A percentile compares a stretch with the other conserved stretches of the same genome.
Conservation (phyloP, 2,113 vertebrate genomes). For the Mellivora capensis region DNA sequence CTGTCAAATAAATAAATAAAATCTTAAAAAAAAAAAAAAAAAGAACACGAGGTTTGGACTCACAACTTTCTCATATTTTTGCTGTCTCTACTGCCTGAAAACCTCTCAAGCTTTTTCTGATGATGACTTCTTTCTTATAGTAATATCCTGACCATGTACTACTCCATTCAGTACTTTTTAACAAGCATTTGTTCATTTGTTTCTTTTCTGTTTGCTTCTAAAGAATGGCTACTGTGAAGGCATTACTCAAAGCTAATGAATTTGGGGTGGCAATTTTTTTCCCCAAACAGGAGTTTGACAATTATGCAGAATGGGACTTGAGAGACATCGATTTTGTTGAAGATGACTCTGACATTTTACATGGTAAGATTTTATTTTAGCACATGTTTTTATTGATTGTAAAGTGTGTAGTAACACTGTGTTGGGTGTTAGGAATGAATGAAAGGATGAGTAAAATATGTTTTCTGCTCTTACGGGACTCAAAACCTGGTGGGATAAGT, state of each 20-base stretch:
- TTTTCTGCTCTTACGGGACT: not conserved
- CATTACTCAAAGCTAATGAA: conserved; percentile 41
- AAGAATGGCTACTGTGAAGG: not conserved
- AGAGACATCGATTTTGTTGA: conserved; percentile 99
- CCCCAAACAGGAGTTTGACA: conserved; percentile 94
- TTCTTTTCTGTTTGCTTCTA: conserved; percentile 39
- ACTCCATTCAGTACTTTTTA: not conserved
- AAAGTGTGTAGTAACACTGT: not conserved
- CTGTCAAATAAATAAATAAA: too few species aligned
- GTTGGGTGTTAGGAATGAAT: not conserved
- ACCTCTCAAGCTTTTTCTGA: not conserved
- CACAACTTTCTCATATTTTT: conserved; percentile 13
- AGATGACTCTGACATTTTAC: conserved; percentile 97
- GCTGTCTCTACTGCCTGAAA: not conserved
- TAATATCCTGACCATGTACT: not conserved
- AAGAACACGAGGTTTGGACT: not conserved
- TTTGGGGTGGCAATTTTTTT: conserved; percentile 48
- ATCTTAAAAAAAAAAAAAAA: too few species aligned
- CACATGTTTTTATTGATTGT: conserved; percentile 37
- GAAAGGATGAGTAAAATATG: conserved; percentile 18
- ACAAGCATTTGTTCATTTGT: not conserved
- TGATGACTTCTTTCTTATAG: not conserved
- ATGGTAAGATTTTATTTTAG: conserved; percentile 84
- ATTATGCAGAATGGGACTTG: conserved; percentile 99
- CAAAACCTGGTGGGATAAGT: conserved; percentile 6